Evolutionary conservation across 2,113 vertebrate genomes (phyloP).

Genomic region (Cettia cetti): DNA sequence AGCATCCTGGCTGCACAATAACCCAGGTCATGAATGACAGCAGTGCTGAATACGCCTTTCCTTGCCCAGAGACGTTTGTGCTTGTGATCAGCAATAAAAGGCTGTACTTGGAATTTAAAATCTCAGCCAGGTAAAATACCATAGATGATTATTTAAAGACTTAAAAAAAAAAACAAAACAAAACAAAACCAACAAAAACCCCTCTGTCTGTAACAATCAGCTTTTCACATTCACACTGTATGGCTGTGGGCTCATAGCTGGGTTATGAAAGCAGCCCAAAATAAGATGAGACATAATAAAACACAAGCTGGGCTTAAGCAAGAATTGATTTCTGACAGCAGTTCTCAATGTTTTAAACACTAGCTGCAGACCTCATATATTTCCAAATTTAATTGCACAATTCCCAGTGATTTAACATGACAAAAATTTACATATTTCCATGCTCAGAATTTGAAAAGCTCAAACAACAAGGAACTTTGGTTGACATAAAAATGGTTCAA

Average conservation of each 20-base stretch:
- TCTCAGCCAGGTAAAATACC: constrained; percentile 23
- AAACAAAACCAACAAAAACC: background rate
- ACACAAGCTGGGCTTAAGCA: background rate
- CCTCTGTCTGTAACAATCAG: background rate
- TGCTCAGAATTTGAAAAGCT: background rate
- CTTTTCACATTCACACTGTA: background rate
- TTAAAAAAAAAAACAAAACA: background rate
- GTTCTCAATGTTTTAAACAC: background rate
- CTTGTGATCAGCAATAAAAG: constrained; percentile 43
- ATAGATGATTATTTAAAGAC: constrained; percentile 44
- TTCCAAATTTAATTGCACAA: background rate
- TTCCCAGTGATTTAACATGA: background rate
- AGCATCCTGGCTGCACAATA: background rate
- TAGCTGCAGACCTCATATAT: background rate
- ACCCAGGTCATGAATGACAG: background rate
- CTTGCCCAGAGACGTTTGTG: constrained; percentile 12
- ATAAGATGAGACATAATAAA: constrained; percentile 26
- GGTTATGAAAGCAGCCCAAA: constrained; percentile 28
- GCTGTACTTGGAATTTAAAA: constrained; percentile 9
- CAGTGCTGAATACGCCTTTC: constrained; percentile 17
- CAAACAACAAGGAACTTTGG: background rate
- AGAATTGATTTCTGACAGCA: constrained; percentile 1
- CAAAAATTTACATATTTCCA: background rate
- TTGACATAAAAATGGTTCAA: background rate
- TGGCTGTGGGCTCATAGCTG: background rate